Base-by-base conservation (phyloP, 2,797 vertebrate genomes). In the Pseudochaenichthys georgianus region DNA sequence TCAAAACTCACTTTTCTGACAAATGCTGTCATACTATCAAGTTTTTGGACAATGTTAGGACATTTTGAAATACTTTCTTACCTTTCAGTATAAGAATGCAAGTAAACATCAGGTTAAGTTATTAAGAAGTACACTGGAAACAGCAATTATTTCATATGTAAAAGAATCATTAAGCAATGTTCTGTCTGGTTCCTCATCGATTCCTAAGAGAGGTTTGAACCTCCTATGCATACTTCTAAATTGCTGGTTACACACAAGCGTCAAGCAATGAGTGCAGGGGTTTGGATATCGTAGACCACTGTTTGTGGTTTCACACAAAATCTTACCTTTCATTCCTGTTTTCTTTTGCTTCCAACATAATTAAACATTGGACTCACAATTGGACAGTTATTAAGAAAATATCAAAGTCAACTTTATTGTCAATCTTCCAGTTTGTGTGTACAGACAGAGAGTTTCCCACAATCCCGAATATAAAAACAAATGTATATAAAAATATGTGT, bases 1-100 rank as follows among this genome's bases (percentile, higher is more conserved):
- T 38, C 46, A 34, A 61, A 31, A 42, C 41, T 53, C 15, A 23
- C 17, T 57, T 57, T 68, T 41, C 71, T 74, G 41, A 73, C 4
- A 2, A 57, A 12, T 67, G 75, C 43, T 0, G 19, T 78, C 38
- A n/a, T 70, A 13, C 55, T 10, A 0, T 51, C 23, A 23, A 12
- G 28, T 45, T 47, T 28, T 61, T 31, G 9, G 19, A 15, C 28
- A 8, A 21, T 62, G 15, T 21, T 31, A 46, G 31, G 19, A 46
- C 4, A 3, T n/a, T 23, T 28, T 53, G 9, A 5, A n/a, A 3
- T n/a, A 42, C 9, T 50, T 71, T 21, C 28, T 19, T 65, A 43
- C 48, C 55, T 54, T 63, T 57, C 7, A 55, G 2, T 34, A 23
- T 48, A 64, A 9, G 7, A 43, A 64, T 69, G 2, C 15, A 48